phyloP scores from a whole-genome alignment of 2,113 vertebrate genomes.

The Corvus cornix region DNA sequence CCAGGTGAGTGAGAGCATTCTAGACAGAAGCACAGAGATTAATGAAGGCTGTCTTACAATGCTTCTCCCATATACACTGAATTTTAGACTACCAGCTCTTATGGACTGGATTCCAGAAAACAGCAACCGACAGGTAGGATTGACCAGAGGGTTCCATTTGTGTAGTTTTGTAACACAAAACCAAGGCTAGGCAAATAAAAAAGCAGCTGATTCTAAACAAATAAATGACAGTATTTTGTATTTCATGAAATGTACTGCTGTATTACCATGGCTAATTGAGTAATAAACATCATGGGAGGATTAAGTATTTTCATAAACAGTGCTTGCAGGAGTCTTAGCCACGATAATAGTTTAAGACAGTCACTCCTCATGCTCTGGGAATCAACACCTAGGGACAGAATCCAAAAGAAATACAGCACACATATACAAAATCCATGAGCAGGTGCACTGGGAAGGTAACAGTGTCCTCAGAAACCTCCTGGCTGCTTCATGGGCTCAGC shows the following conservation, averaged over 20 bases:
- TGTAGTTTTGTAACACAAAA: neutral
- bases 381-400: neutral
- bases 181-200: neutral
- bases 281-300: constrained; percentile 6
- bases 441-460: neutral
- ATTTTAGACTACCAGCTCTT: neutral
- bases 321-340: neutral
- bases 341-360: neutral
- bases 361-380: neutral
- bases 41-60: neutral
- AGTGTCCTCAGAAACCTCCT: neutral
- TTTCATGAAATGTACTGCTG: neutral
- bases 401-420: neutral
- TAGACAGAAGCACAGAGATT: neutral
- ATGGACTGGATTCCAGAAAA: neutral
- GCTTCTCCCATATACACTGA: neutral
- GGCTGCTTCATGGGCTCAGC: neutral
- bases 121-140: neutral
- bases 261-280: neutral
- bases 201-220: neutral
- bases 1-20: neutral
- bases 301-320: constrained; percentile 6
- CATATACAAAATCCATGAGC: neutral
- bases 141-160: neutral
- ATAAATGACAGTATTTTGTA: neutral